Base-by-base conservation (phyloP, 2,797 vertebrate genomes). In the Tragopan temminckii region DNA sequence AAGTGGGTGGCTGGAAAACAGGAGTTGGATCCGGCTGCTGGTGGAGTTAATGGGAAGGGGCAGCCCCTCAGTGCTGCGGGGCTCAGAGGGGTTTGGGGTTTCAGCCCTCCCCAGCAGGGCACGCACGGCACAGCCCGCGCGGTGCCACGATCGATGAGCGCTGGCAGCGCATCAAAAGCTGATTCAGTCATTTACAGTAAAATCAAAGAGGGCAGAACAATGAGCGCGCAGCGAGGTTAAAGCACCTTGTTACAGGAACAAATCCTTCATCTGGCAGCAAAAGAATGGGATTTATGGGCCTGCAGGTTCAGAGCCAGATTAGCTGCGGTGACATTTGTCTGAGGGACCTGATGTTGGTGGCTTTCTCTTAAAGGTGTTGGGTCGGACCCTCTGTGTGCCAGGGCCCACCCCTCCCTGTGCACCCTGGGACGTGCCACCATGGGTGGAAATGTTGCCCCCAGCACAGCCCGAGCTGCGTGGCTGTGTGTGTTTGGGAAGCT, bases 101-200 rank as follows among this genome's bases (percentile, higher is more conserved):
- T 20, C 53, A 55, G 53, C 53, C 18, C 31, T 20, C 17, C 31
- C 31, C 31, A n/a, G 53, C 53, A 7, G 31, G 50, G 50, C 50
- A 53, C 9, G 27, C 50, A 53, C 16, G 27, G 50, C 50, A 53
- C 50, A 18, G 50, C 50, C 27, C 5, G 16, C 50, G 4, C 17
- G 6, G 61, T 29, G 27, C 61, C 12, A 3, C 27, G 94, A 97
- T 96, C 96, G 93, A 97, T 85, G 95, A 35, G 46, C 46, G 5
- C 68, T 98, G 98, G 97, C 94, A 87, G 72, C 72, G 91, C 94
- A 96, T 97, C 97, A 98, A 88, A 97, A 97, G 96, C 25, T 3
- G 91, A 66, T 77, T 77, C 94, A 83, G 96, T 96, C 97, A 94
- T 94, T 96, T 97, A 96, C 97, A 97, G 97, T 97, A 96, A 97